Evolutionary conservation across 2,888 invertebrate species (phyloP).

Genomic region (Fragum fragum): DNA sequence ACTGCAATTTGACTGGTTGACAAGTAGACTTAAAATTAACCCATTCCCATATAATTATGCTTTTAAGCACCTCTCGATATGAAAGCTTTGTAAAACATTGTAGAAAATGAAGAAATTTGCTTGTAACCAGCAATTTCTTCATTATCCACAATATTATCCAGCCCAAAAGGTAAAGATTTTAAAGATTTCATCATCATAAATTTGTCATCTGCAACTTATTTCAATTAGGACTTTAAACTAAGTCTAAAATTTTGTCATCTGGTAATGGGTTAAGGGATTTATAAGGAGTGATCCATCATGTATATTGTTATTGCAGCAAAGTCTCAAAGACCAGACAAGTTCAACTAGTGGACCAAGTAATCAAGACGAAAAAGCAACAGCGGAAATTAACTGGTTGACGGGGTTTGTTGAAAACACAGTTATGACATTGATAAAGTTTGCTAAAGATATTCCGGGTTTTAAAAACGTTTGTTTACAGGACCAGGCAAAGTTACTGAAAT

Average conservation of each 20-base stretch:
- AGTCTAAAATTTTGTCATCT: too few relatives aligned
- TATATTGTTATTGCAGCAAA: background rate
- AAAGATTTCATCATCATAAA: too few relatives aligned
- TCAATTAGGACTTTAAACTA: too few relatives aligned
- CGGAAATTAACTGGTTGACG: background rate
- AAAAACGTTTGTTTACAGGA: background rate
- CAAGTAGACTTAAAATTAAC: background rate
- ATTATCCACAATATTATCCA: too few relatives aligned
- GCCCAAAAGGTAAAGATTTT: too few relatives aligned
- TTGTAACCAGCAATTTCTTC: too few relatives aligned
- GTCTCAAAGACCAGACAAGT: background rate
- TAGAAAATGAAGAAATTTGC: too few relatives aligned
- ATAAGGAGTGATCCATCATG: background rate
- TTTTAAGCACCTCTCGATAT: too few relatives aligned
- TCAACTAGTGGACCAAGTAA: background rate
- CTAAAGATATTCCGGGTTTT: slow-evolving; percentile 1
- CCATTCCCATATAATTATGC: background rate
- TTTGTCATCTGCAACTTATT: too few relatives aligned
- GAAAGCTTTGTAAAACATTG: too few relatives aligned
- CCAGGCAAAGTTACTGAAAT: background rate
- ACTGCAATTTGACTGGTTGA: background rate
- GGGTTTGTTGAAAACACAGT: background rate
- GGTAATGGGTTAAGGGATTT: too few relatives aligned
- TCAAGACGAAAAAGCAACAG: too few relatives aligned
- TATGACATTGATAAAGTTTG: background rate